Evolutionary conservation across 2,888 invertebrate species (phyloP).

Genomic region (Theretra japonica): DNA sequence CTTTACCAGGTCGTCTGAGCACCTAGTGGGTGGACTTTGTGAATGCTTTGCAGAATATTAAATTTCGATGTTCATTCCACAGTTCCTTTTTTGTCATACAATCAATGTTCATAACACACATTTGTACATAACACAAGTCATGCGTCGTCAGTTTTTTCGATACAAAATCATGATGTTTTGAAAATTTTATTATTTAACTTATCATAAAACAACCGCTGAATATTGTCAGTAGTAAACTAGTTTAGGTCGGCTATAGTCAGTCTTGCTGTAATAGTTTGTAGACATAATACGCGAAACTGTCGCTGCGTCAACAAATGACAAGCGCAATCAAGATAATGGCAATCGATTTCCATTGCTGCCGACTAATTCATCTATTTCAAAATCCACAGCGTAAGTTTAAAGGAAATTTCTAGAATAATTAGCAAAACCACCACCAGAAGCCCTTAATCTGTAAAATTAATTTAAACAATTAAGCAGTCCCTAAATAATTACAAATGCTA

Average conservation of each 20-base stretch:
- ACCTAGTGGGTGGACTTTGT: no score
- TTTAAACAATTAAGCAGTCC: conserved; percentile 12
- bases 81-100: no score
- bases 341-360: neutral
- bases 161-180: no score
- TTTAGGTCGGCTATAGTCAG: neutral
- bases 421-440: neutral
- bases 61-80: no score
- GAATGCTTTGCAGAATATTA: no score
- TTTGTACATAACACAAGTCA: no score
- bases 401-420: neutral
- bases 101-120: no score
- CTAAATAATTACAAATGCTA: conserved; percentile 3
- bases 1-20: no score
- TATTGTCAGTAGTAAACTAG: neutral
- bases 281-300: neutral
- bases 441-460: conserved; percentile 5
- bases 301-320: neutral
- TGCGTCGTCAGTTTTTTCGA: no score
- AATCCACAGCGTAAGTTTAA: neutral
- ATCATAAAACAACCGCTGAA: no score
- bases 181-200: no score
- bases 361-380: neutral
- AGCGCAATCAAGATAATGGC: neutral
- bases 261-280: neutral